Conservation (phyloP, 2,888 invertebrate genomes). For the Coelogynopora nodosa region DNA sequence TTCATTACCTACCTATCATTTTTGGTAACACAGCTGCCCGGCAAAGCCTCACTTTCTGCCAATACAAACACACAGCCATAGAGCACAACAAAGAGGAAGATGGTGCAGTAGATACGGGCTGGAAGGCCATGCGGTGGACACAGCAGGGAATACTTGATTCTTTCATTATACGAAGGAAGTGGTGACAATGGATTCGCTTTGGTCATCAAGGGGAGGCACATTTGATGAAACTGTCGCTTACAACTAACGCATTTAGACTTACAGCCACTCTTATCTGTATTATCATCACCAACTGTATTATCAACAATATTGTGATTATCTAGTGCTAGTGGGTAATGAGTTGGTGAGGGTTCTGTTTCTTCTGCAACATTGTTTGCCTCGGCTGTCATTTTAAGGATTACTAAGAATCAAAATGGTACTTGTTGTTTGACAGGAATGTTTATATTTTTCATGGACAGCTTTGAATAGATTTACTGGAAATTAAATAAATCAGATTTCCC, state of each 20-base stretch:
- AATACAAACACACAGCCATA: constrained; percentile 4
- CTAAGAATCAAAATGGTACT: no score
- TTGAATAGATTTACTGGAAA: no score
- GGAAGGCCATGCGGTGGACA: constrained; percentile 8
- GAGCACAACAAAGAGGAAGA: background rate
- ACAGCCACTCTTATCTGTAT: background rate
- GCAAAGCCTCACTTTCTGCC: background rate
- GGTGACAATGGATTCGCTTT: background rate
- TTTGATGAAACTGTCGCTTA: background rate
- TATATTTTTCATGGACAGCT: no score
- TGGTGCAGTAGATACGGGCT: background rate
- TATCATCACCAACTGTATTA: background rate
- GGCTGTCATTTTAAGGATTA: no score
- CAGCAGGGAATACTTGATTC: background rate
- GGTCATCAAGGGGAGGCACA: background rate
- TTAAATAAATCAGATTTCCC: no score
- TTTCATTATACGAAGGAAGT: background rate
- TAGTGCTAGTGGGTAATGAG: no score
- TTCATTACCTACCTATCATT: constrained; percentile 4
- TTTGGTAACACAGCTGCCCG: background rate
- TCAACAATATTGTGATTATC: no score
- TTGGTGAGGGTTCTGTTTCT: no score
- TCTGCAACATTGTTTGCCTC: no score
- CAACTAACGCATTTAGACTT: background rate
- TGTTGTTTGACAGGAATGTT: no score